A percentile compares a stretch with the other conserved stretches of the same genome.
Evolutionary conservation across 2,888 invertebrate genomes (phyloP).

Genomic region (Brachypterus glaber): DNA sequence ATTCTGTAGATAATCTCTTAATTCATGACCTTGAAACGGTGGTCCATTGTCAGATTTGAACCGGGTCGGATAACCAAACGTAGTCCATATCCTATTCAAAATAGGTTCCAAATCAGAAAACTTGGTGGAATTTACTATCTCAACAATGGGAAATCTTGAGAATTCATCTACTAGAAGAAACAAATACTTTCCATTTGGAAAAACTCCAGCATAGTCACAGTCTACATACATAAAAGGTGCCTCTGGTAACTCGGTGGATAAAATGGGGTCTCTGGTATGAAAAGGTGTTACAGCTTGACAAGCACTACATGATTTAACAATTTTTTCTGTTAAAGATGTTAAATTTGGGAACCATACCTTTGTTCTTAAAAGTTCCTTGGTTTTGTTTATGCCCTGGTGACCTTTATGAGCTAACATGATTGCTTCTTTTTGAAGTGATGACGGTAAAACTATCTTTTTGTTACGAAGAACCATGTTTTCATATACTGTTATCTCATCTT

Average conservation of each 20-base stretch:
- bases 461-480: conserved; percentile 8
- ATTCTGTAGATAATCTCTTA: conserved; percentile 8
- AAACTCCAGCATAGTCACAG: conserved; percentile 12
- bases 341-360: conserved; percentile 19
- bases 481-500: conserved; percentile 5
- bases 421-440: conserved; percentile 3
- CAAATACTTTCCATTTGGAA: conserved; percentile 12
- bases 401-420: conserved; percentile 16
- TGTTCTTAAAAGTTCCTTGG: conserved; percentile 15
- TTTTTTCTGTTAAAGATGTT: neutral
- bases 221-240: conserved; percentile 10
- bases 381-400: conserved; percentile 14
- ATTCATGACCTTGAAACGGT: conserved; percentile 14
- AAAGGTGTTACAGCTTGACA: conserved; percentile 3
- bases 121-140: conserved; percentile 11
- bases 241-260: neutral
- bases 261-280: conserved; percentile 4
- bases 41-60: conserved; percentile 15
- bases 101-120: conserved; percentile 10
- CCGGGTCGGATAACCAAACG: conserved; percentile 9
- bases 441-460: conserved; percentile 5
- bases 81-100: conserved; percentile 9
- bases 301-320: conserved; percentile 3
- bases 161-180: conserved; percentile 15
- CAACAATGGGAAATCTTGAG: conserved; percentile 12